Conservation (phyloP, 2,797 vertebrate genomes). For the Sebastes elongatus region DNA sequence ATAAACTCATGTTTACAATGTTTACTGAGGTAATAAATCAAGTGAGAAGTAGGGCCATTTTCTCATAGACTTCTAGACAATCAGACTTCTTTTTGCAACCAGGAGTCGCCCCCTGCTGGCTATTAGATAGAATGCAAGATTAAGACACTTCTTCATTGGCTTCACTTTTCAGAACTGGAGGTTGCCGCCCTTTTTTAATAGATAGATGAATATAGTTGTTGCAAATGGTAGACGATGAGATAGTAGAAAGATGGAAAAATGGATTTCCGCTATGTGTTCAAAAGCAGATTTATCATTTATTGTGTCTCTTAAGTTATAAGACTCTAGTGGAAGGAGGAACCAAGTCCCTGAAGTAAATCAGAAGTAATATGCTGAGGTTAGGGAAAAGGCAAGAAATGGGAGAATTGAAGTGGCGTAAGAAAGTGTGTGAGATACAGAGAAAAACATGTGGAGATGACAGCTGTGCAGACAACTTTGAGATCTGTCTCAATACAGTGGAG, state of each 20-base stretch:
- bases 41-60: too few species aligned
- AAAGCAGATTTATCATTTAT: neutral
- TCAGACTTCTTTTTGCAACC: too few species aligned
- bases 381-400: neutral
- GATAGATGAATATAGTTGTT: neutral
- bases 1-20: neutral
- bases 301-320: neutral
- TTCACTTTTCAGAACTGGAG: neutral
- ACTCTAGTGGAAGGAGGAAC: neutral
- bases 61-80: too few species aligned
- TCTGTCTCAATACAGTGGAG: neutral
- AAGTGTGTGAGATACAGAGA: neutral
- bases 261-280: neutral
- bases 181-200: neutral
- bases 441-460: slow-evolving; percentile 2
- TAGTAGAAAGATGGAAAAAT: neutral
- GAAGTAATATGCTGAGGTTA: neutral
- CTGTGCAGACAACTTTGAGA: neutral
- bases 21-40: too few species aligned
- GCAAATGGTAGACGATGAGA: neutral
- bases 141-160: neutral
- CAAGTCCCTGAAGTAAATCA: neutral
- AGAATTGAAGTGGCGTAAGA: neutral
- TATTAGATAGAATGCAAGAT: neutral
- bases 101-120: too few species aligned